Evolutionary conservation across 1,140 invertebrate species (phyloP).

Genomic region (Subanguina moxae): DNA sequence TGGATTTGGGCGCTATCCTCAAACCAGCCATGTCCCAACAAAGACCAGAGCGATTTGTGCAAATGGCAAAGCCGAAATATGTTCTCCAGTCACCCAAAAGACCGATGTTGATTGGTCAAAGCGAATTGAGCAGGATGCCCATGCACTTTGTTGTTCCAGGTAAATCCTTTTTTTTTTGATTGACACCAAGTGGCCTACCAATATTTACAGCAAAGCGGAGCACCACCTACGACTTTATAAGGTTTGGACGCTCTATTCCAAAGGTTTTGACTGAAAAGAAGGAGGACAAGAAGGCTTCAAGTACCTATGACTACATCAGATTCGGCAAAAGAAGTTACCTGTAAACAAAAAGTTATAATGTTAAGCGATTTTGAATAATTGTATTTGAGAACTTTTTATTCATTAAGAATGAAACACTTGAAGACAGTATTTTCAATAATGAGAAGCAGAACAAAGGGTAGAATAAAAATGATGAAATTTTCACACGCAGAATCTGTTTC

Average conservation of each 20-base stretch:
- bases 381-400: no score
- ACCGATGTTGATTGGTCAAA: neutral
- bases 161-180: neutral
- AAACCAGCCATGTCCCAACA: neutral
- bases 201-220: neutral
- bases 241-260: neutral
- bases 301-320: neutral
- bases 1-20: neutral
- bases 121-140: neutral
- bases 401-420: no score
- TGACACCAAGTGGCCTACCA: neutral
- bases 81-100: neutral
- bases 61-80: neutral
- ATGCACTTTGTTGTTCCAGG: neutral
- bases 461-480: no score
- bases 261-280: neutral
- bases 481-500: no score
- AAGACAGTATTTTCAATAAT: no score
- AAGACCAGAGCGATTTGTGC: neutral
- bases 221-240: conserved; percentile 3
- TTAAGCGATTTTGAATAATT: no score
- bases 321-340: neutral
- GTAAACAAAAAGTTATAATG: no score
- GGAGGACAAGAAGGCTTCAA: conserved; percentile 1
- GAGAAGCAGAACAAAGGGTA: no score